Evolutionary conservation across 2,888 invertebrate genomes (phyloP).

Genomic region (Caenorhabditis sp.): DNA sequence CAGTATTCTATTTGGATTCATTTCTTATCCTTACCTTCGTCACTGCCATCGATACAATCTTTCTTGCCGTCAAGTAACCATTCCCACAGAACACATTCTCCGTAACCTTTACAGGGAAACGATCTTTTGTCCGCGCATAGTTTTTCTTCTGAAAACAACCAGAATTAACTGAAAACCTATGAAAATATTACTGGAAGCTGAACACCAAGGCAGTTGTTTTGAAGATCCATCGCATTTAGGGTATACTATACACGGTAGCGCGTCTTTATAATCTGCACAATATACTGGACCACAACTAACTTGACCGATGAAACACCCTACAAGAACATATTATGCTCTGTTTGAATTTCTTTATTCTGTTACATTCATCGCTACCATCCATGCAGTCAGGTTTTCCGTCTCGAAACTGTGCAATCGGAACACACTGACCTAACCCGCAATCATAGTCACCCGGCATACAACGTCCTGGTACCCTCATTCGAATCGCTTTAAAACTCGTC

Average conservation of each 20-base stretch:
- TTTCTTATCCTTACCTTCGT: conserved; percentile 69
- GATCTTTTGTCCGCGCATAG: conserved; percentile 70
- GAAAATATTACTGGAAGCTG: conserved; percentile 53
- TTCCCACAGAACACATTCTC: conserved; percentile 76
- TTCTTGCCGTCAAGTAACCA: conserved; percentile 75
- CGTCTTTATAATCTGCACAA: conserved; percentile 73
- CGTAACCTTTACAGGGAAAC: conserved; percentile 77
- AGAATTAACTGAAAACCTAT: not conserved
- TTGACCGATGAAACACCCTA: conserved; percentile 77
- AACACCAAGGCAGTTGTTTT: conserved; percentile 65
- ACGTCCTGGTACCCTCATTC: conserved; percentile 73
- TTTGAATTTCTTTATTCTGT: not conserved
- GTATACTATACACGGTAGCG: conserved; percentile 72
- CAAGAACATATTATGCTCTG: not conserved
- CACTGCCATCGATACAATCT: conserved; percentile 77
- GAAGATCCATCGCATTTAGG: conserved; percentile 69
- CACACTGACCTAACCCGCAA: conserved; percentile 74
- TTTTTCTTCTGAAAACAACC: conserved; percentile 67
- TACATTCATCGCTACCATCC: conserved; percentile 78
- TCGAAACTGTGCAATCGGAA: conserved; percentile 72
- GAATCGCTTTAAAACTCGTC: too few relatives aligned
- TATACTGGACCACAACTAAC: conserved; percentile 73
- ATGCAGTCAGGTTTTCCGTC: conserved; percentile 75
- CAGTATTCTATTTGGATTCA: not conserved
- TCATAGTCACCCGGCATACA: conserved; percentile 74